Percentiles rank a stretch among this genome's conserved stretches.
Conservation (phyloP, 2,888 invertebrate genomes). For the Ectemnius continuus region DNA sequence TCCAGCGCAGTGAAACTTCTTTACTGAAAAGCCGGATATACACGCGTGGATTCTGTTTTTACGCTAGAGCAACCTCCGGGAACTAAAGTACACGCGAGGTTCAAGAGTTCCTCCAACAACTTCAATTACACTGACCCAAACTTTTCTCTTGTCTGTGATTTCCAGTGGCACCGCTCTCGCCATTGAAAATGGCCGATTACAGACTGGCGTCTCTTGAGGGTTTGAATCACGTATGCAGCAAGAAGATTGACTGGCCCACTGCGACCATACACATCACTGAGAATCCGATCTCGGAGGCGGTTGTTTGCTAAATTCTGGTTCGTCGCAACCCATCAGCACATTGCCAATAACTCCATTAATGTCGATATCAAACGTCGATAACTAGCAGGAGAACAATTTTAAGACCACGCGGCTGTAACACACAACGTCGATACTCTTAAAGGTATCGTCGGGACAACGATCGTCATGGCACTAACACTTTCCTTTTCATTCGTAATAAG, state of each 20-base stretch:
- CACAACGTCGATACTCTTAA: conserved; percentile 32
- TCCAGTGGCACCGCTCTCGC: conserved; percentile 86
- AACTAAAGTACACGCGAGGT: conserved; percentile 25
- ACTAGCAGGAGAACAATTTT: conserved; percentile 27
- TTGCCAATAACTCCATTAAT: conserved; percentile 50
- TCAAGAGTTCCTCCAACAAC: conserved; percentile 27
- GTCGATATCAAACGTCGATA: conserved; percentile 33
- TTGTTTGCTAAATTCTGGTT: conserved; percentile 82
- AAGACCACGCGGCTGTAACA: conserved; percentile 30
- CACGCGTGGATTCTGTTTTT: conserved; percentile 26
- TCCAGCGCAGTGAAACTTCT: conserved; percentile 12
- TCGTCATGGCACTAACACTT: conserved; percentile 49
- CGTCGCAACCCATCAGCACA: conserved; percentile 30
- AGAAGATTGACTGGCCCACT: conserved; percentile 80
- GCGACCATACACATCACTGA: conserved; percentile 88
- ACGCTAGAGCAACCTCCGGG: conserved; percentile 35
- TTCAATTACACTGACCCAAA: conserved; percentile 45
- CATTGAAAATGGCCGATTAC: conserved; percentile 84
- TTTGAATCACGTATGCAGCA: conserved; percentile 78
- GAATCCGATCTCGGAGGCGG: conserved; percentile 87
- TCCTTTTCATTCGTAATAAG: conserved; percentile 14
- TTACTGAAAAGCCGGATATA: conserved; percentile 23
- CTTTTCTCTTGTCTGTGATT: conserved; percentile 54
- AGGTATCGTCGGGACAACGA: conserved; percentile 67
- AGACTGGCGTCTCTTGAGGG: conserved; percentile 82